Evolutionary conservation across 2,888 invertebrate species (phyloP).

Genomic region (Mactromeris polynyma): DNA sequence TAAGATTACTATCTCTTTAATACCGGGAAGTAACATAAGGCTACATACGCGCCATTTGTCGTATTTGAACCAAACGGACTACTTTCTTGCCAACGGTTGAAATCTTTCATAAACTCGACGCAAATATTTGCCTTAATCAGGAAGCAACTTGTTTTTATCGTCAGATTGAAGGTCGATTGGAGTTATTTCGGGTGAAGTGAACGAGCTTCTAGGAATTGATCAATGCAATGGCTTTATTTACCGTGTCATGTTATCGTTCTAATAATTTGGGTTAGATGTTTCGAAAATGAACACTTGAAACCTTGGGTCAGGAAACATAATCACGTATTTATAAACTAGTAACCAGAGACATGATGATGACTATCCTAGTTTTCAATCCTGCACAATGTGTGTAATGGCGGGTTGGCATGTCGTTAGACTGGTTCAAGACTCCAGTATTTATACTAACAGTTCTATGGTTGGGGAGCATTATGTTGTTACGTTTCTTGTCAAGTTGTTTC

Average conservation of each 20-base stretch:
- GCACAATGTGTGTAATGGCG: too few relatives aligned
- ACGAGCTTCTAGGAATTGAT: not conserved
- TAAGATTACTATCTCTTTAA: not conserved
- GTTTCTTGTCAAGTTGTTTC: too few relatives aligned
- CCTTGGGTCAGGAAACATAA: not conserved
- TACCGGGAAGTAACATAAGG: not conserved
- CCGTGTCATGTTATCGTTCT: not conserved
- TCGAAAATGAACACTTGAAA: not conserved
- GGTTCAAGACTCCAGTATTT: too few relatives aligned
- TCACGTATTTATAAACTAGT: not conserved
- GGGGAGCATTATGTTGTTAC: too few relatives aligned
- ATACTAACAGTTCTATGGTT: too few relatives aligned
- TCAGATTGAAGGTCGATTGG: not conserved
- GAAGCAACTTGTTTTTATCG: not conserved
- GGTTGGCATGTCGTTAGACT: too few relatives aligned
- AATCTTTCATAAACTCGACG: not conserved
- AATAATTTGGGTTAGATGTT: not conserved
- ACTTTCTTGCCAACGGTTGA: not conserved
- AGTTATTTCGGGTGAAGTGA: not conserved
- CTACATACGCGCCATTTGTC: not conserved
- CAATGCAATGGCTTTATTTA: not conserved
- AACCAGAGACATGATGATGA: not conserved
- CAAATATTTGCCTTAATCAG: not conserved
- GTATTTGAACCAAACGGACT: conserved; percentile 8
- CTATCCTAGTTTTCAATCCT: too few relatives aligned